These are phyloP conservation scores for Corvus moneduloides DNA, from an alignment of 2,113 vertebrate genomes.

Conservation along the genomic window DNA sequence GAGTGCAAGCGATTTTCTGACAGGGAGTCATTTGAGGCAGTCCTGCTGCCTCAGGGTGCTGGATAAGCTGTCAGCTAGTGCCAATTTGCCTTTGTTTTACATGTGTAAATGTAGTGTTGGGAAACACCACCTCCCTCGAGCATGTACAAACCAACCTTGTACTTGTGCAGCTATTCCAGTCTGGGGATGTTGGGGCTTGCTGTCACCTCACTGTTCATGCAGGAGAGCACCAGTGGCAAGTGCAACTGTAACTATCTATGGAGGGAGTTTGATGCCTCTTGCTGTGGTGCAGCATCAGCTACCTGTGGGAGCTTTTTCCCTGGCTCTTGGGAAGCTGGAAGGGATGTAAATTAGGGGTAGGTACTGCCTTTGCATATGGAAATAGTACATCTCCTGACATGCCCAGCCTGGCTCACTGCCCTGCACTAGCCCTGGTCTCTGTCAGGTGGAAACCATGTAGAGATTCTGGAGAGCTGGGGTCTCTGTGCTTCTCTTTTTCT, in stretches of 20 bases:
- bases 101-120: neutral
- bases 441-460: neutral
- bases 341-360: constrained; percentile 46
- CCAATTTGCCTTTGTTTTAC: constrained; percentile 6
- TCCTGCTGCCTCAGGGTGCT: neutral
- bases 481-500: neutral
- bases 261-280: neutral
- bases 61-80: neutral
- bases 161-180: neutral
- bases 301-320: neutral
- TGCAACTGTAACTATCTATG: neutral
- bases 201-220: neutral
- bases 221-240: neutral
- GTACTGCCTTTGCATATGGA: constrained; percentile 25
- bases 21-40: neutral
- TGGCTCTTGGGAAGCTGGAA: neutral
- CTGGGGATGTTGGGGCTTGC: neutral
- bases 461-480: neutral
- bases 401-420: neutral
- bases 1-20: neutral
- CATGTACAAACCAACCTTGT: neutral
- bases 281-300: neutral
- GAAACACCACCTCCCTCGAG: neutral
- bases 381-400: neutral
- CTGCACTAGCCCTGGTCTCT: neutral